Percentiles rank a stretch among this genome's conserved stretches.
These are phyloP conservation scores for Cyanistes caeruleus DNA, from an alignment of 2,113 vertebrate species.

Conservation along the genomic window DNA sequence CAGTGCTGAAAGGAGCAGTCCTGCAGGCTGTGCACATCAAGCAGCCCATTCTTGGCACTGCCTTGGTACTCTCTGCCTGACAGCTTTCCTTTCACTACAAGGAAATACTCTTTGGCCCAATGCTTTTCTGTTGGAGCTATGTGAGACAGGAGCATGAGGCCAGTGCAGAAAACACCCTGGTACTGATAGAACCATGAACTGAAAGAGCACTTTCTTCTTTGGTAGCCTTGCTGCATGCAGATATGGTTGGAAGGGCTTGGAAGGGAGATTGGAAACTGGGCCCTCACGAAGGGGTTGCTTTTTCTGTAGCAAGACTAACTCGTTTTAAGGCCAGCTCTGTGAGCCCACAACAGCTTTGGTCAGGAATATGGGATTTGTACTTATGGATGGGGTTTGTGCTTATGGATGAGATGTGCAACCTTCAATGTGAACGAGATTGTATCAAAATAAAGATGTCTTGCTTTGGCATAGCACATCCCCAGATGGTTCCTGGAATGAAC, in stretches of 20 bases:
- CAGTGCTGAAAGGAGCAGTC: slow-evolving; percentile 18
- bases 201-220: not conserved
- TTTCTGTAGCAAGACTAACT: not conserved
- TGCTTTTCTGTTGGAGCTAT: not conserved
- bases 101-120: not conserved
- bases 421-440: not conserved
- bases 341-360: not conserved
- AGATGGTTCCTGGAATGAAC: not conserved
- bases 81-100: not conserved
- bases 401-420: not conserved
- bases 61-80: not conserved
- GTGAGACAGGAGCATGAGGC: not conserved
- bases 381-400: not conserved
- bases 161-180: not conserved
- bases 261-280: not conserved
- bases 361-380: not conserved
- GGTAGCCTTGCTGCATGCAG: not conserved
- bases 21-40: not conserved
- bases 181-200: not conserved
- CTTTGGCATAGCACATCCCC: not conserved
- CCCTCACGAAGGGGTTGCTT: rapidly evolving
- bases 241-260: not conserved
- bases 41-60: not conserved
- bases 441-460: not conserved
- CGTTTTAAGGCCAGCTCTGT: not conserved